Conservation (phyloP, 2,113 vertebrate genomes). For the Atlantisia rogersi region DNA sequence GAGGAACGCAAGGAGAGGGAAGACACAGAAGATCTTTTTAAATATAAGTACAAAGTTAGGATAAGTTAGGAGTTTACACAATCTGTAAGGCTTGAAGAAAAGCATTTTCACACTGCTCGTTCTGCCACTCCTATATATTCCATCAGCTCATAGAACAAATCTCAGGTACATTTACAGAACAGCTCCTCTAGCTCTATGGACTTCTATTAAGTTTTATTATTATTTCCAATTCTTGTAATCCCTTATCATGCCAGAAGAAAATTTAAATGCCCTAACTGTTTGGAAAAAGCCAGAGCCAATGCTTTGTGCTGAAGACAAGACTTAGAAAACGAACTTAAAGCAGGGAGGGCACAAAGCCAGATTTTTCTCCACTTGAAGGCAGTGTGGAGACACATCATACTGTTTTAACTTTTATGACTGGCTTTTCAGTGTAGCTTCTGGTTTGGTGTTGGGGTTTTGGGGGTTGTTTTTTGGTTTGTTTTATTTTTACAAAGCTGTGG, state of each 20-base stretch:
- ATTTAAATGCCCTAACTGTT: neutral
- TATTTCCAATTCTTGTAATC: neutral
- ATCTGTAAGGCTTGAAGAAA: neutral
- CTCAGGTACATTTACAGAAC: neutral
- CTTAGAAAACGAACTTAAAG: neutral
- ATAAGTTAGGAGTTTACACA: neutral
- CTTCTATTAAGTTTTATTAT: neutral
- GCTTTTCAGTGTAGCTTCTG: neutral
- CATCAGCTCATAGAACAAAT: neutral
- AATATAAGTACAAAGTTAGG: neutral
- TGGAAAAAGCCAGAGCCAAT: neutral
- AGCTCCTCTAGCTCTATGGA: neutral
- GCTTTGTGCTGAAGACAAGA: neutral
- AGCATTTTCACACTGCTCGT: neutral
- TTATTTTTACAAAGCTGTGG: neutral
- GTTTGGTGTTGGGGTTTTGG: too few species aligned
- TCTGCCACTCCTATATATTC: neutral
- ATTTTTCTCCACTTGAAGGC: slow-evolving; percentile 53
- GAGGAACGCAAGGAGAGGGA: neutral
- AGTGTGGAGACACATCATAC: slow-evolving; percentile 5
- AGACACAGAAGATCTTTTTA: neutral
- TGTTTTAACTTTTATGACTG: neutral
- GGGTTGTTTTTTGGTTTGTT: too few species aligned
- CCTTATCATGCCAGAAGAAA: neutral
- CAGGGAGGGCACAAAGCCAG: neutral